phyloP scores from a whole-genome alignment of 1,140 invertebrate species.

The Phortica variegata region DNA sequence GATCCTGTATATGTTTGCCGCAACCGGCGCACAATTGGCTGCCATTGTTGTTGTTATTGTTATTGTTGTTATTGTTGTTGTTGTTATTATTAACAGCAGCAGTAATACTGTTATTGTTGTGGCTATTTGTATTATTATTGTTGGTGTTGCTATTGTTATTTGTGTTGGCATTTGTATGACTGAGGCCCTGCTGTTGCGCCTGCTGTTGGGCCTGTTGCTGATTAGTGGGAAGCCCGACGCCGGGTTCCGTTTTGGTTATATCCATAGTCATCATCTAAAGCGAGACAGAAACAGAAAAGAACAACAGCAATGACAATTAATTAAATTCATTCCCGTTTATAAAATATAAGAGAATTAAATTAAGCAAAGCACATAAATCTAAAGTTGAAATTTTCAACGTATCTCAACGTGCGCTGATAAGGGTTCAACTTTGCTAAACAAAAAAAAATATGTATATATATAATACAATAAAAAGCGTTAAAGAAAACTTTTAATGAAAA shows the following conservation, averaged over 20 bases:
- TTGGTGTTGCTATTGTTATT: conserved; percentile 29
- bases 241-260: conserved; percentile 67
- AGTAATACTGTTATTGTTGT: conserved; percentile 44
- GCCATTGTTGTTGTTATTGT: conserved; percentile 59
- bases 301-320: no score
- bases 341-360: no score
- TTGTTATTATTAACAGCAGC: conserved; percentile 23
- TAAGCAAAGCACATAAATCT: no score
- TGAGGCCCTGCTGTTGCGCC: conserved; percentile 19
- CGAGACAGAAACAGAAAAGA: background rate
- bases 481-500: no score
- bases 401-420: no score
- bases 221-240: conserved; percentile 50
- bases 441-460: no score
- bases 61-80: conserved; percentile 28
- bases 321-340: no score
- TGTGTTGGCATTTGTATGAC: conserved; percentile 52
- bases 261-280: conserved; percentile 70
- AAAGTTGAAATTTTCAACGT: no score
- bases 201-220: conserved; percentile 38
- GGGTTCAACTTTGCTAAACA: no score
- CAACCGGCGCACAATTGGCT: conserved; percentile 81
- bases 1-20: conserved; percentile 82
- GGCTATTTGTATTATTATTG: conserved; percentile 30
- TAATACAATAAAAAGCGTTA: no score